These are phyloP conservation scores for Acrocephalus scirpaceus DNA, from an alignment of 2,797 vertebrate genomes.

Conservation along the genomic window DNA sequence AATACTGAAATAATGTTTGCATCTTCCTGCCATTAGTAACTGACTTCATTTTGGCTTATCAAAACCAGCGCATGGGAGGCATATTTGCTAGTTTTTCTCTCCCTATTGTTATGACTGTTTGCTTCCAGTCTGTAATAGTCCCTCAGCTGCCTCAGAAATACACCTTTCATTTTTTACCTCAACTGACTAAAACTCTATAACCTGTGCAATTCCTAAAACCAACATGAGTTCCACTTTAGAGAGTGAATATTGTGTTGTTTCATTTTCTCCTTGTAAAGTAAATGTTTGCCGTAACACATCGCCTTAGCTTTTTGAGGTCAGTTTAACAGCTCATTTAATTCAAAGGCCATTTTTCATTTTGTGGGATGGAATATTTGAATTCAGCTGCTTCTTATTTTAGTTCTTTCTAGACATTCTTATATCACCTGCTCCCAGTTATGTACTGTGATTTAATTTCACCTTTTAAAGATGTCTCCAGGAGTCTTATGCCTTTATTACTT, in stretches of 20 bases:
- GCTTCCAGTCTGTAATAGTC: not conserved
- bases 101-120: not conserved
- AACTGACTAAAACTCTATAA: not conserved
- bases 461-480: not conserved
- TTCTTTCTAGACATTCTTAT: not conserved
- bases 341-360: not conserved
- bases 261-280: not conserved
- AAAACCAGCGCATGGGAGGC: not conserved
- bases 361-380: not conserved
- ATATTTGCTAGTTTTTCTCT: not conserved
- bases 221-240: not conserved
- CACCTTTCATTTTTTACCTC: not conserved
- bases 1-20: not conserved
- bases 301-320: not conserved
- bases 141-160: not conserved
- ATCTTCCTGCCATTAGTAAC: not conserved
- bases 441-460: not conserved
- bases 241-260: not conserved
- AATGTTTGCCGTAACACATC: not conserved
- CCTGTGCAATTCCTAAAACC: not conserved
- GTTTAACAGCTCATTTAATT: not conserved
- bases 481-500: not conserved
- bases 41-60: not conserved
- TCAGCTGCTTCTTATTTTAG: constrained; percentile 10
- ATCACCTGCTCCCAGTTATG: not conserved